Conservation (phyloP, 2,797 vertebrate genomes). For the Pyrrhura leucotis region DNA sequence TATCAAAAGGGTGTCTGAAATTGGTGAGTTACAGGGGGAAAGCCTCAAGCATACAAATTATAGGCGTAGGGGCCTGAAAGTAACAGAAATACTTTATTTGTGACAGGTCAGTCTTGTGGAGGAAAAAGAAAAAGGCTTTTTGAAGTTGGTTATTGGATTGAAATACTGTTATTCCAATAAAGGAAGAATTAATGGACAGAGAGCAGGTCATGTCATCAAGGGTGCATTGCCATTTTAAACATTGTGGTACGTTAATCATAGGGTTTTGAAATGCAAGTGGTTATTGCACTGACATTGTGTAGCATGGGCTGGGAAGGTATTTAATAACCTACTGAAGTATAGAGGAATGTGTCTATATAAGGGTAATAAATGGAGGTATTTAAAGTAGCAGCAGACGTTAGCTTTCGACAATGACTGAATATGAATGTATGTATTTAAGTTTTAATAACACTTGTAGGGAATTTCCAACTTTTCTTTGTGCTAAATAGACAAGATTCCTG, state of each 20-base stretch:
- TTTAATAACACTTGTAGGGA: neutral
- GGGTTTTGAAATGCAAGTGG: neutral
- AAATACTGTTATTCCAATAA: neutral
- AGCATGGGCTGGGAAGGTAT: neutral
- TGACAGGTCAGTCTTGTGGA: neutral
- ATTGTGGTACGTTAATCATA: neutral
- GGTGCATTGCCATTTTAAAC: neutral
- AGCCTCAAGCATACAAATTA: neutral
- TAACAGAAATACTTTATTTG: neutral
- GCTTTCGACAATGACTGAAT: neutral
- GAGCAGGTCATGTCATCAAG: fast-evolving
- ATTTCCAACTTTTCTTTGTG: neutral
- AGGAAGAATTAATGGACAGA: neutral
- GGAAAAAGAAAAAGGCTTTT: neutral
- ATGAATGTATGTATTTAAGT: neutral
- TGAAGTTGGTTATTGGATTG: neutral
- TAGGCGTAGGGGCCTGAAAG: neutral
- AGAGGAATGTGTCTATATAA: neutral
- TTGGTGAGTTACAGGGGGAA: neutral
- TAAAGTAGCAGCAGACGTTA: neutral
- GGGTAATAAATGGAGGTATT: neutral
- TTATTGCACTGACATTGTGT: neutral
- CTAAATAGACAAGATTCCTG: neutral
- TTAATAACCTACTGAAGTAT: neutral
- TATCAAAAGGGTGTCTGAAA: neutral